phyloP scores from a whole-genome alignment of 2,797 vertebrate genomes.

The Poeciliopsis paucimaculata region DNA sequence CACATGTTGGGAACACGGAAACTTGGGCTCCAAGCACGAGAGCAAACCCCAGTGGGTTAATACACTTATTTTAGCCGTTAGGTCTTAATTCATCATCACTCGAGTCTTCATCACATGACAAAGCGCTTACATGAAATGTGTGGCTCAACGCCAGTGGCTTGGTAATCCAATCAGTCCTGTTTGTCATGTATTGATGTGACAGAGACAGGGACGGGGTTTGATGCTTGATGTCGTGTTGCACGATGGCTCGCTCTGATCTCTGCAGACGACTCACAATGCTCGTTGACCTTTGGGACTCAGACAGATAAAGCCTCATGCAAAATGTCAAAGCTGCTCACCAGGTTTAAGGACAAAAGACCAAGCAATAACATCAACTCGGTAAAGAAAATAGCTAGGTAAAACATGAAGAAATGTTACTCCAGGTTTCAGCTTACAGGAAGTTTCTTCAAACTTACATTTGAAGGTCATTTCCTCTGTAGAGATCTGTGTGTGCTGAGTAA shows the following conservation, averaged over 20 bases:
- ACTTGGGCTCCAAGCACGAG: constrained; percentile 49
- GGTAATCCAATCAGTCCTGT: constrained; percentile 37
- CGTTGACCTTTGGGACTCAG: constrained; percentile 48
- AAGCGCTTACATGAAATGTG: constrained; percentile 40
- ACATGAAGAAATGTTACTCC: neutral
- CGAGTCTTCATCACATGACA: constrained; percentile 25
- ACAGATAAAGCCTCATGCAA: constrained; percentile 7
- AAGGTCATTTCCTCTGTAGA: neutral
- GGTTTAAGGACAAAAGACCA: constrained; percentile 18
- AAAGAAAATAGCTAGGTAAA: neutral
- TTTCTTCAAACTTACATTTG: neutral
- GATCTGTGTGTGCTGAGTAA: constrained; percentile 26
- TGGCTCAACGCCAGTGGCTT: constrained; percentile 25
- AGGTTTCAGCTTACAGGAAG: neutral
- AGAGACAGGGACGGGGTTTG: constrained; percentile 6
- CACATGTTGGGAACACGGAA: constrained; percentile 63
- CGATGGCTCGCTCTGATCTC: constrained; percentile 50
- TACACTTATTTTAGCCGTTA: constrained; percentile 53
- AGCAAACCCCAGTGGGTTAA: constrained; percentile 63
- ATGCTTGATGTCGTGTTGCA: neutral
- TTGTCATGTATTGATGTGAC: constrained; percentile 33
- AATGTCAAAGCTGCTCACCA: constrained; percentile 7
- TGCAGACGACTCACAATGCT: constrained; percentile 30
- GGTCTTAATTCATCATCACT: constrained; percentile 53
- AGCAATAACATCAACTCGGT: neutral